These are phyloP conservation scores for Otus sunia DNA, from an alignment of 2,113 vertebrate genomes.

Conservation along the genomic window DNA sequence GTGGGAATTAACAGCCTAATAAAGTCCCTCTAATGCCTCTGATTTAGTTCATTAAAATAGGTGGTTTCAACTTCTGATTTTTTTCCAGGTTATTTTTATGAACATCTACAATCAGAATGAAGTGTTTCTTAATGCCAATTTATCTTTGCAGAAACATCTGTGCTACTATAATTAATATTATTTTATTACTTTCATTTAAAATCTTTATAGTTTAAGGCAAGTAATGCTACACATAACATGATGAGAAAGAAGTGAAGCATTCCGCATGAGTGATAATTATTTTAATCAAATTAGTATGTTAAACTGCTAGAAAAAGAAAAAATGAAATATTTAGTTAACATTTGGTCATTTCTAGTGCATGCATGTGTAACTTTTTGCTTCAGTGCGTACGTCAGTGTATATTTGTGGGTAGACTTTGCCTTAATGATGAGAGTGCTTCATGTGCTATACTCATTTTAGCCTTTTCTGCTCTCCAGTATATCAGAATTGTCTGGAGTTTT, in stretches of 20 bases:
- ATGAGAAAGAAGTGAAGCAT: constrained; percentile 38
- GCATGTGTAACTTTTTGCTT: background rate
- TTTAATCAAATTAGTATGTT: background rate
- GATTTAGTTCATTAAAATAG: background rate
- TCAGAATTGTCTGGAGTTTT: background rate
- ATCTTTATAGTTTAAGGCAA: background rate
- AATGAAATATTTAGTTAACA: background rate
- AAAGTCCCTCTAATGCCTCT: background rate
- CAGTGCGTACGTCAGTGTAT: background rate
- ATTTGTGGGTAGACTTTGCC: background rate
- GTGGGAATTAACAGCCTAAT: background rate
- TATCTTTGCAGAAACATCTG: constrained; percentile 52
- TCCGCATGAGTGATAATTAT: constrained; percentile 1
- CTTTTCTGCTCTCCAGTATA: background rate
- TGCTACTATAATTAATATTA: constrained; percentile 36
- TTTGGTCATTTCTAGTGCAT: background rate
- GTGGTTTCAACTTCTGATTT: background rate
- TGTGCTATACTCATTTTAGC: background rate
- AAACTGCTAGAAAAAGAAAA: background rate
- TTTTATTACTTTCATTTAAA: constrained; percentile 31
- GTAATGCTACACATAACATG: background rate
- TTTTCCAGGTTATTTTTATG: background rate
- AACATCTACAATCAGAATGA: background rate
- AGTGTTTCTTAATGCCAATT: background rate
- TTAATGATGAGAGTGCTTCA: background rate